These are phyloP conservation scores for Apotomis turbidana DNA, from an alignment of 2,888 invertebrate genomes.

Conservation along the genomic window DNA sequence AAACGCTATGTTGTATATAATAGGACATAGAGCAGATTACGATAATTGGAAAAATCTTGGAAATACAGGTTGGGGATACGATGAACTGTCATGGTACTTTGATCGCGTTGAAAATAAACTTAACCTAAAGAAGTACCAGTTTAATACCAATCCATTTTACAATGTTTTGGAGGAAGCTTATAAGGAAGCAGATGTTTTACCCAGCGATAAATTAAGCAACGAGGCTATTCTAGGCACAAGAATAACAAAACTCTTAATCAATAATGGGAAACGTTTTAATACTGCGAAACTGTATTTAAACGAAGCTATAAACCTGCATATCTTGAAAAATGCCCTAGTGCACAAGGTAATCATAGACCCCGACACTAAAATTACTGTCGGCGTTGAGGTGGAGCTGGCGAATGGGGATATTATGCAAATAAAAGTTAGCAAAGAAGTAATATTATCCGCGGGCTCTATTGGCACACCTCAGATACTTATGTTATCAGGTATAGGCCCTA, in stretches of 20 bases:
- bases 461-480: conserved; percentile 79
- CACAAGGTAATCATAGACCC: conserved; percentile 78
- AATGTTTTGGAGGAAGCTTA: conserved; percentile 61
- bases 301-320: conserved; percentile 57
- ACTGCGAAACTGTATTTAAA: conserved; percentile 77
- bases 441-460: conserved; percentile 77
- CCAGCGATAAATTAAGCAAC: conserved; percentile 49
- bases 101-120: conserved; percentile 69
- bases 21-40: conserved; percentile 82
- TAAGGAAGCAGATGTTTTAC: conserved; percentile 63
- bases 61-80: conserved; percentile 82
- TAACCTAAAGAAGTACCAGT: conserved; percentile 42
- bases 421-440: conserved; percentile 71
- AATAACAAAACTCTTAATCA: conserved; percentile 71
- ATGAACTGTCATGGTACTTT: conserved; percentile 71
- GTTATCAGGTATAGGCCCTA: conserved; percentile 80
- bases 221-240: conserved; percentile 73
- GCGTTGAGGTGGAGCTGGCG: conserved; percentile 67
- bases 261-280: conserved; percentile 75
- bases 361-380: conserved; percentile 62
- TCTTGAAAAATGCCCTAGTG: conserved; percentile 78
- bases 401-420: conserved; percentile 59
- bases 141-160: conserved; percentile 54
- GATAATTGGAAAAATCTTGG: conserved; percentile 81
- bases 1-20: conserved; percentile 85